These are phyloP conservation scores for Phytoseiulus persimilis DNA, from an alignment of 2,888 invertebrate species.

Conservation along the genomic window DNA sequence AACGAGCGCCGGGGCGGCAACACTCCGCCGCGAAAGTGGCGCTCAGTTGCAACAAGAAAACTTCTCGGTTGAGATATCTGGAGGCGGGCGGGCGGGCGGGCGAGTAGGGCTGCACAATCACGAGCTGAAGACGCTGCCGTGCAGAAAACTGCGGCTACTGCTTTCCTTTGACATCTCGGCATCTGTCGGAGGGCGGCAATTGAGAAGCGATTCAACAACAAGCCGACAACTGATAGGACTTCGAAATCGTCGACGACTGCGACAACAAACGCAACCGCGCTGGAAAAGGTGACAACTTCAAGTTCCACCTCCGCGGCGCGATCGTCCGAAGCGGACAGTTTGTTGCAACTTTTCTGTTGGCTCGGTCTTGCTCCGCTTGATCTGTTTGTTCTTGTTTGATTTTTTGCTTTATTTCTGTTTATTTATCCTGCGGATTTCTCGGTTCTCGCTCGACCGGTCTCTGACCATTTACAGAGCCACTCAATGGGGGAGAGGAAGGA, in stretches of 20 bases:
- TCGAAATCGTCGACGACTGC: neutral
- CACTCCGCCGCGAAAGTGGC: neutral
- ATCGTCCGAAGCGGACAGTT: neutral
- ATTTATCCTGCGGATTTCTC: neutral
- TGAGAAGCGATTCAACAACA: slow-evolving; percentile 5
- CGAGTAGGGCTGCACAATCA: neutral
- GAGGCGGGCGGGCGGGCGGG: neutral
- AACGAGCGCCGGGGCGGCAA: neutral
- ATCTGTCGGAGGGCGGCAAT: neutral
- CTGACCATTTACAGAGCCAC: neutral
- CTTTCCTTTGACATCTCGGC: neutral
- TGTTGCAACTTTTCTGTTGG: neutral
- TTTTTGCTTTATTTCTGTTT: neutral
- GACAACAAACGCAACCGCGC: neutral
- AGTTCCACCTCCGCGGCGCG: neutral
- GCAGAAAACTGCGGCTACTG: neutral
- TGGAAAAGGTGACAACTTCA: neutral
- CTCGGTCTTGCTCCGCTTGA: neutral
- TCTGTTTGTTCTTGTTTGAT: neutral
- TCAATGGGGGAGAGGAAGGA: neutral
- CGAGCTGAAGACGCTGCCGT: neutral
- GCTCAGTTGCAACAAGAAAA: neutral
- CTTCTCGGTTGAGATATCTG: neutral
- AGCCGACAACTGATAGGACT: neutral
- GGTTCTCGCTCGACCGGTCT: neutral